A percentile compares a stretch with the other conserved stretches of the same genome.
Conservation (phyloP, 2,797 vertebrate species). For the Melanotaenia maccullochi region DNA sequence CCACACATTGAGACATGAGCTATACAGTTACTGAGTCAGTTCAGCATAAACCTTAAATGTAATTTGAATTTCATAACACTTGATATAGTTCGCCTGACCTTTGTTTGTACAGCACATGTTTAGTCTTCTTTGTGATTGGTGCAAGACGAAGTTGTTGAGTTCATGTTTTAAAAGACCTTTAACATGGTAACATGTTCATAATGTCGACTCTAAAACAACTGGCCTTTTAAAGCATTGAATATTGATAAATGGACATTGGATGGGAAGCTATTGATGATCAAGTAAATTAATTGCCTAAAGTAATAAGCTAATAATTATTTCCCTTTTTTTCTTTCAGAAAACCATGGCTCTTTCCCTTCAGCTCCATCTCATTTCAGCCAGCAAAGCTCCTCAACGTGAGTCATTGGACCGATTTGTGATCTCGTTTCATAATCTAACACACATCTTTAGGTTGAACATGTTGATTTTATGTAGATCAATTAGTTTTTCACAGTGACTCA, state of each 20-base stretch:
- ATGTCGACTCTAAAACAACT: background rate
- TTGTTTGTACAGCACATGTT: too few relatives aligned
- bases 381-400: slow-evolving; percentile 86
- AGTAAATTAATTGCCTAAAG: background rate
- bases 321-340: slow-evolving; percentile 72
- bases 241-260: background rate
- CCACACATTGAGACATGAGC: too few relatives aligned
- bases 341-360: slow-evolving; percentile 75
- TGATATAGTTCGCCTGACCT: too few relatives aligned
- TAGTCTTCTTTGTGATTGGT: too few relatives aligned
- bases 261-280: background rate
- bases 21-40: too few relatives aligned
- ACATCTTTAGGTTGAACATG: background rate
- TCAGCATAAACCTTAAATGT: too few relatives aligned
- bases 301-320: background rate
- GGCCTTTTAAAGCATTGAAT: background rate
- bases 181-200: background rate
- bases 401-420: slow-evolving; percentile 47
- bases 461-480: background rate
- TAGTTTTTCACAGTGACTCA: background rate
- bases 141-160: too few relatives aligned
- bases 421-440: background rate
- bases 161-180: too few relatives aligned
- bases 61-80: too few relatives aligned
- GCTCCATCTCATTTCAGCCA: slow-evolving; percentile 70